These are phyloP conservation scores for Coleophora deauratella DNA, from an alignment of 2,888 invertebrate species.

Conservation along the genomic window DNA sequence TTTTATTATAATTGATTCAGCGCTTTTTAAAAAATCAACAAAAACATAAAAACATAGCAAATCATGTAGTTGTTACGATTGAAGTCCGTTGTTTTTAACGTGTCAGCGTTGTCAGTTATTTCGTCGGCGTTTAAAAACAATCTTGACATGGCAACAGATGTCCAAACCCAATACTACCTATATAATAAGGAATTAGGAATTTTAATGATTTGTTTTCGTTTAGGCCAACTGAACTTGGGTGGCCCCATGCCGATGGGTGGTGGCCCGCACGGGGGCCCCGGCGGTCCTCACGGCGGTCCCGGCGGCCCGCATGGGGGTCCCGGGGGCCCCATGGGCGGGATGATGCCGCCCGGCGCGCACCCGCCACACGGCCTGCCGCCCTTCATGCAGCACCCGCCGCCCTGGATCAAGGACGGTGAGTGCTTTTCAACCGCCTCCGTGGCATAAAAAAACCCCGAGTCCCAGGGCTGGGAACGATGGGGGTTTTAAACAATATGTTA, in stretches of 20 bases:
- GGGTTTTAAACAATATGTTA: no score
- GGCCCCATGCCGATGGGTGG: constrained; percentile 26
- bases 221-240: constrained; percentile 30
- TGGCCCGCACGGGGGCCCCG: no score
- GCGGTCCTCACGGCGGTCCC: no score
- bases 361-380: constrained; percentile 35
- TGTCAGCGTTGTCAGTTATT: no score
- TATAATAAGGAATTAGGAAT: neutral
- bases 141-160: neutral
- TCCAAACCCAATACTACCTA: neutral
- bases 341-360: constrained; percentile 75
- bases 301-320: constrained; percentile 24
- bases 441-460: no score
- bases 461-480: neutral
- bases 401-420: constrained; percentile 55
- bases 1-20: neutral
- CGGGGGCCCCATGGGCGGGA: constrained; percentile 26
- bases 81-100: no score
- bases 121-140: no score
- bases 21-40: no score
- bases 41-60: neutral
- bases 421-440: no score
- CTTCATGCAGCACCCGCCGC: constrained; percentile 54
- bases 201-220: no score
- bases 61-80: neutral